Conservation (phyloP, 2,797 vertebrate genomes). For the Schizopygopsis pylzovi region DNA sequence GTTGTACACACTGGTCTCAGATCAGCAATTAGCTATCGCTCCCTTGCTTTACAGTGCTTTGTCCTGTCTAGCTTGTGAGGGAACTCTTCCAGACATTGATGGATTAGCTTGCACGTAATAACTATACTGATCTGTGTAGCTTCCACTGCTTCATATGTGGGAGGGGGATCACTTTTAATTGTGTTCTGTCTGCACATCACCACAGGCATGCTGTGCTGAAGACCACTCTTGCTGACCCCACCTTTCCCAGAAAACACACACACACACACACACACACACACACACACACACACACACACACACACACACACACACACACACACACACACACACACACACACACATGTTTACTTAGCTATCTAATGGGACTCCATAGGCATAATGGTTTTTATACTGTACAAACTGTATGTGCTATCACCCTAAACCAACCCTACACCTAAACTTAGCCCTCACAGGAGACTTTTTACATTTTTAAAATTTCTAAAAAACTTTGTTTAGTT, state of each 20-base stretch:
- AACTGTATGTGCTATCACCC: too few relatives aligned
- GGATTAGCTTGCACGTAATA: constrained; percentile 76
- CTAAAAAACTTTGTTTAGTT: too few relatives aligned
- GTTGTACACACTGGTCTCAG: constrained; percentile 30
- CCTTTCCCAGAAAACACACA: constrained; percentile 47
- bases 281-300: constrained; percentile 49
- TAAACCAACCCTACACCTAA: too few relatives aligned
- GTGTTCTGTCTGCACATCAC: constrained; percentile 71
- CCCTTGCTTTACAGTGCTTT: constrained; percentile 47
- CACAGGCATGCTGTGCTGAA: constrained; percentile 59
- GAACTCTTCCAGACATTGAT: constrained; percentile 75
- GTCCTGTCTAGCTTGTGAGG: constrained; percentile 56
- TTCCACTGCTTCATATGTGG: constrained; percentile 69
- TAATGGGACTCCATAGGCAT: too few relatives aligned
- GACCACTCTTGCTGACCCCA: constrained; percentile 52
- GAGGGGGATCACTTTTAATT: constrained; percentile 76
- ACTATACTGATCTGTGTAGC: constrained; percentile 72
- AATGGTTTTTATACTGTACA: too few relatives aligned
- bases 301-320: constrained; percentile 46
- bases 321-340: constrained; percentile 49
- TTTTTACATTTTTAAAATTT: too few relatives aligned
- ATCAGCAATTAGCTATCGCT: constrained; percentile 46
- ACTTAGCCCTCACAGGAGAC: too few relatives aligned
- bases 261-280: constrained; percentile 44
- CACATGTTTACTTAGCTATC: too few relatives aligned